These are phyloP conservation scores for Colostygia pectinataria DNA, from an alignment of 2,888 invertebrate species.

Conservation along the genomic window DNA sequence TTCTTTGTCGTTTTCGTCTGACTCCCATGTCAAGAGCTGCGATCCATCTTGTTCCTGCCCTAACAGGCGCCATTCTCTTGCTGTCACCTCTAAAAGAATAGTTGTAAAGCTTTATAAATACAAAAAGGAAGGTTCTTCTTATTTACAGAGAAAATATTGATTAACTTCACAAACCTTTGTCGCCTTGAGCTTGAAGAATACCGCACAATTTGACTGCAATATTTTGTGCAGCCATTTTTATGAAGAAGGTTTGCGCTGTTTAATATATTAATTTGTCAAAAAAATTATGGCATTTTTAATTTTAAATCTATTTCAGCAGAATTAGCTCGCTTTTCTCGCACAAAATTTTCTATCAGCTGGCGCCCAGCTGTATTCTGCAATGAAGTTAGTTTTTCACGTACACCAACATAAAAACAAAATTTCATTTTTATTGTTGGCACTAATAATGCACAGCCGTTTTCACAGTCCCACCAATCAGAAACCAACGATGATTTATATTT, in stretches of 20 bases:
- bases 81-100: conserved; percentile 78
- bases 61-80: conserved; percentile 90
- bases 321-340: conserved; percentile 64
- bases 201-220: conserved; percentile 84
- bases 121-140: conserved; percentile 8
- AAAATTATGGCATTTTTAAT: conserved; percentile 47
- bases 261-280: conserved; percentile 41
- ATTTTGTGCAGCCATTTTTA: conserved; percentile 73
- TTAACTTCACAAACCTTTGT: conserved; percentile 65
- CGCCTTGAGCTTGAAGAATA: conserved; percentile 72
- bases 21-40: conserved; percentile 87
- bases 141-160: conserved; percentile 23
- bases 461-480: conserved; percentile 55
- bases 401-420: conserved; percentile 52
- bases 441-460: conserved; percentile 42
- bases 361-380: conserved; percentile 70
- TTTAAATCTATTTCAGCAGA: conserved; percentile 25
- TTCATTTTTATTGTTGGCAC: conserved; percentile 34
- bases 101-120: not conserved
- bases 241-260: conserved; percentile 39
- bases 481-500: conserved; percentile 39
- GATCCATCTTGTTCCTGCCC: conserved; percentile 92
- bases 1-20: conserved; percentile 51
- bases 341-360: conserved; percentile 71
- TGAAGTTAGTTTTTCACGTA: conserved; percentile 55